Evolutionary conservation across 2,113 vertebrate genomes (phyloP), one percentile per base, ranked within the genome.

Genomic region (Verasper variegatus): DNA sequence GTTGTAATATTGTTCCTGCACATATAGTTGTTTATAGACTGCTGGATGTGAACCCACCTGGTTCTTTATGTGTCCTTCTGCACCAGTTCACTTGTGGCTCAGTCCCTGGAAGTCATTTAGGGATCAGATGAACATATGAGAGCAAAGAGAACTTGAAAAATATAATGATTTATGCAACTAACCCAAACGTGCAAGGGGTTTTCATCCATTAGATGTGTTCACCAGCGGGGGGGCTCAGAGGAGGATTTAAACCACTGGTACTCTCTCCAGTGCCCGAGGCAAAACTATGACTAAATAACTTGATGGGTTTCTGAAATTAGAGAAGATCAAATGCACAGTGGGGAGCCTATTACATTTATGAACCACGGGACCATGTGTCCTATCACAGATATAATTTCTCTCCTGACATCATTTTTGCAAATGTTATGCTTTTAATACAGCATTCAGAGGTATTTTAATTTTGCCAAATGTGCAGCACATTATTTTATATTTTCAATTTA

Each of bases 301-400:
- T 68, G 27, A 83, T 79, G 61, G 60, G 64, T 63, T 74, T 79
- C 47, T 84, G 51, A 77, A 84, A 78, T 89, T 74, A 89, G 31
- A 68, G 64, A 59, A 59, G 58, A 86, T 77, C 76, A 80, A 86
- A 86, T 68, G 67, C 26, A 42, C 76, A 66, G 51, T 17, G 5
- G 52, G 73, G 56, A 52, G 40, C 18, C 20, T 9, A 51, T 72
- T 78, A 64, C 71, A 54, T 68, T 45, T 24, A 18, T 13, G 60
- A 79, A 27, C 56, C 27, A 24, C n/a, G 59, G 64, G 49, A 52
- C 14, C 23, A 27, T 70, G 64, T 61, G 35, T 69, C 18, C 26
- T 40, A 40, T 63, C 3, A 37, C 9, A 52, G 13, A 27, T n/a
- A 42, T 8, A 24, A 35, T 55, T 24, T 82, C 26, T 52, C 42